Percentiles rank a stretch among this genome's conserved stretches.
These are phyloP conservation scores for Macrobrachium nipponense DNA, from an alignment of 1,140 invertebrate species.

Conservation along the genomic window DNA sequence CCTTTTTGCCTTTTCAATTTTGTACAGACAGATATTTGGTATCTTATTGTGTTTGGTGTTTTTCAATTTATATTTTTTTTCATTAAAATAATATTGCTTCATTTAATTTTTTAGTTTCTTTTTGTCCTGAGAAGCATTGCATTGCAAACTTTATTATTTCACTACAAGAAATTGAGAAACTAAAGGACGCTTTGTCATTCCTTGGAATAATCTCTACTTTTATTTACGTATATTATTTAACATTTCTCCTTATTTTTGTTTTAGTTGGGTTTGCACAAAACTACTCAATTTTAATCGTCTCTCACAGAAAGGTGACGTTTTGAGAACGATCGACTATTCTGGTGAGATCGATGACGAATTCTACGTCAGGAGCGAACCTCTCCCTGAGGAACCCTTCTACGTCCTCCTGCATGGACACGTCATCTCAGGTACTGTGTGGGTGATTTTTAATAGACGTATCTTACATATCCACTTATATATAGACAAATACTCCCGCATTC, in stretches of 20 bases:
- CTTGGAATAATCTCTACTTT: no score
- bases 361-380: slow-evolving; percentile 23
- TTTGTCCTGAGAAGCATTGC: not conserved
- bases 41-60: not conserved
- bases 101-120: not conserved
- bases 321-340: slow-evolving; percentile 3
- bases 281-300: not conserved
- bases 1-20: no score
- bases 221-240: not conserved
- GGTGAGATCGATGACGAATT: not conserved
- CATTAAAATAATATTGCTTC: no score
- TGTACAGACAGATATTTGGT: no score
- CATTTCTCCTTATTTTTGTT: no score
- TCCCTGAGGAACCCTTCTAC: slow-evolving; percentile 30
- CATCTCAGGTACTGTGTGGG: not conserved
- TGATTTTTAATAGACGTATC: no score
- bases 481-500: no score
- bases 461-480: not conserved
- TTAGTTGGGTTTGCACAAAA: not conserved
- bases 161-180: no score
- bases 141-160: not conserved
- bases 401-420: slow-evolving; percentile 7
- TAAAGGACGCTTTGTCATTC: no score
- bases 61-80: no score
- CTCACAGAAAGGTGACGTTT: not conserved